Percentiles rank a stretch among this genome's conserved stretches.
phyloP scores from a whole-genome alignment of 2,888 invertebrate species.

The Euplagia quadripunctaria region DNA sequence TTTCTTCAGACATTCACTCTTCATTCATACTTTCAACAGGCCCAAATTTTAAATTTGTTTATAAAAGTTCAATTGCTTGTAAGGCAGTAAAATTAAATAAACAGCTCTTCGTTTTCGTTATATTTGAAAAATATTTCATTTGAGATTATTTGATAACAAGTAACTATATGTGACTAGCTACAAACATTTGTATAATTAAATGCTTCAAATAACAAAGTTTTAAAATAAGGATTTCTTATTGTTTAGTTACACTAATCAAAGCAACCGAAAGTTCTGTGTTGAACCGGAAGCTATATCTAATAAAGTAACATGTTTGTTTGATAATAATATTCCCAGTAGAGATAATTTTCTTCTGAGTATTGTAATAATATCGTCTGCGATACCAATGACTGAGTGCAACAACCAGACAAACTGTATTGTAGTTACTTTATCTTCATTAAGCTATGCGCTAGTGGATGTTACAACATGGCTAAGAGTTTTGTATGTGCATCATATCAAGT shows the following conservation, averaged over 20 bases:
- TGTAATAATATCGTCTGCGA: slow-evolving; percentile 1
- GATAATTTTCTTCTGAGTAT: slow-evolving; percentile 13
- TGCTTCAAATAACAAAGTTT: background rate
- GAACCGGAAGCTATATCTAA: slow-evolving; percentile 2
- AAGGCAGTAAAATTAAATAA: no score
- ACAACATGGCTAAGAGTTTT: slow-evolving; percentile 17
- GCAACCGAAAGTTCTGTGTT: background rate
- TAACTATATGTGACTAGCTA: no score
- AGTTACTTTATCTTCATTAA: background rate
- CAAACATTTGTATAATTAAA: background rate
- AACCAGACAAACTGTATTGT: background rate
- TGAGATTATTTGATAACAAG: no score
- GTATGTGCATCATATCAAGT: background rate
- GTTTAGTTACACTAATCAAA: background rate
- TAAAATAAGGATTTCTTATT: background rate
- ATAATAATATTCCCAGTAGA: slow-evolving; percentile 18
- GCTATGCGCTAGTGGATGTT: background rate
- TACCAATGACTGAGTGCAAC: background rate
- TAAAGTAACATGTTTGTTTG: slow-evolving; percentile 4
- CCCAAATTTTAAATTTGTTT: no score
- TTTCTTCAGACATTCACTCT: no score
- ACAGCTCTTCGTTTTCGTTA: no score
- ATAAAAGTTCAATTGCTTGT: no score
- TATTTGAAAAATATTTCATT: no score
- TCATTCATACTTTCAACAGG: no score